Conservation (phyloP, 2,797 vertebrate genomes). For the Decapterus maruadsi region DNA sequence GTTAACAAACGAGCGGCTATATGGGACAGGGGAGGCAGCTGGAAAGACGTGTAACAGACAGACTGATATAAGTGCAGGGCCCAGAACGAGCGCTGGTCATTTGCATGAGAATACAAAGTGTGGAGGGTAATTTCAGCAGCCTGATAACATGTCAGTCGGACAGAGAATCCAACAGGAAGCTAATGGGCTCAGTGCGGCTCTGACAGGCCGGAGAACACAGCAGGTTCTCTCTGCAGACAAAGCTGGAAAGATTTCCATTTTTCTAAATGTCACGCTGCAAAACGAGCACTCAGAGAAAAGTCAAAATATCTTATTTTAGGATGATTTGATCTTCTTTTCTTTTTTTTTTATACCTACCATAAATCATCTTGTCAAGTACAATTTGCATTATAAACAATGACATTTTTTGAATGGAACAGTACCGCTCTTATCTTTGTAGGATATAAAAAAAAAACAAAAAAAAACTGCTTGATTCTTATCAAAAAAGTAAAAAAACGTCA, state of each 20-base stretch:
- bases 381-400: background rate
- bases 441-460: too few species aligned
- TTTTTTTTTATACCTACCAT: background rate
- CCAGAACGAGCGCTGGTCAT: constrained; percentile 40
- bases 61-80: background rate
- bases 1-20: background rate
- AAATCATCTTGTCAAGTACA: background rate
- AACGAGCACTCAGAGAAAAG: background rate
- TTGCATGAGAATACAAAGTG: constrained; percentile 61
- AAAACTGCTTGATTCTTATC: too few species aligned
- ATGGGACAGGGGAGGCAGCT: background rate
- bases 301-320: background rate
- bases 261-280: constrained; percentile 9
- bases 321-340: background rate
- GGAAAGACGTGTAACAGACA: constrained; percentile 27
- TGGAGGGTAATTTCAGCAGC: constrained; percentile 52
- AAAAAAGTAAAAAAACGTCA: too few species aligned
- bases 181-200: constrained; percentile 31
- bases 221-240: constrained; percentile 9
- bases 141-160: constrained; percentile 56
- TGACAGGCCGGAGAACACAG: constrained; percentile 19
- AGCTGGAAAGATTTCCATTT: background rate
- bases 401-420: background rate
- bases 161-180: constrained; percentile 45
- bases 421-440: background rate